Conservation (phyloP, 2,113 vertebrate species). For the Rhinolophus sinicus region DNA sequence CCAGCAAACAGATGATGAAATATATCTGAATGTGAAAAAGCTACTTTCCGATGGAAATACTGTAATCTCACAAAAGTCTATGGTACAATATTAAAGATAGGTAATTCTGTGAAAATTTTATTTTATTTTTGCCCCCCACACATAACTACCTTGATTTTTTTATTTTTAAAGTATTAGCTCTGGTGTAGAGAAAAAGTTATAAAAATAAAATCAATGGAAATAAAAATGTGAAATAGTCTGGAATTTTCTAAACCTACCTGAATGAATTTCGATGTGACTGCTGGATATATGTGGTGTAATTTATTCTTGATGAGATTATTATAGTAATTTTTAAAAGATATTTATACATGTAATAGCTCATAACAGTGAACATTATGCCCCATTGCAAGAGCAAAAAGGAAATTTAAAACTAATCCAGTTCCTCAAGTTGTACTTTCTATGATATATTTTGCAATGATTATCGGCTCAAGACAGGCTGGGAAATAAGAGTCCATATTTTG, state of each 20-base stretch:
- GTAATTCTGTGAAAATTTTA: background rate
- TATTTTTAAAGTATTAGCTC: background rate
- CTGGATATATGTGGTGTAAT: background rate
- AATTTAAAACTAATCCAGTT: background rate
- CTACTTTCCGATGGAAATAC: background rate
- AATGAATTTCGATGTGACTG: background rate
- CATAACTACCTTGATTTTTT: background rate
- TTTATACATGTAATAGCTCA: background rate
- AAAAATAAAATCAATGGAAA: background rate
- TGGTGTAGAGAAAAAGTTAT: background rate
- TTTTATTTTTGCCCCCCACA: background rate
- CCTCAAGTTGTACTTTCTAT: background rate
- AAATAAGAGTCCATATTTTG: conserved; percentile 25
- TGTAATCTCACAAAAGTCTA: background rate
- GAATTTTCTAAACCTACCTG: background rate
- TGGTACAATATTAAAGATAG: background rate
- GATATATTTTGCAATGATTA: background rate
- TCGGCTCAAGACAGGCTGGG: background rate
- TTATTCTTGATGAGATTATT: conserved; percentile 19
- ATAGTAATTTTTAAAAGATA: background rate
- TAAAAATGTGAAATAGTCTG: background rate
- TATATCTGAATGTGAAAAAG: conserved; percentile 37
- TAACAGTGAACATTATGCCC: background rate
- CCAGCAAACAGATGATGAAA: background rate
- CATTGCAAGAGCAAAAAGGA: background rate